Percentiles rank a stretch among this genome's conserved stretches.
These are phyloP conservation scores for Heterotilapia buettikoferi DNA, from an alignment of 2,113 vertebrate genomes.

Conservation along the genomic window DNA sequence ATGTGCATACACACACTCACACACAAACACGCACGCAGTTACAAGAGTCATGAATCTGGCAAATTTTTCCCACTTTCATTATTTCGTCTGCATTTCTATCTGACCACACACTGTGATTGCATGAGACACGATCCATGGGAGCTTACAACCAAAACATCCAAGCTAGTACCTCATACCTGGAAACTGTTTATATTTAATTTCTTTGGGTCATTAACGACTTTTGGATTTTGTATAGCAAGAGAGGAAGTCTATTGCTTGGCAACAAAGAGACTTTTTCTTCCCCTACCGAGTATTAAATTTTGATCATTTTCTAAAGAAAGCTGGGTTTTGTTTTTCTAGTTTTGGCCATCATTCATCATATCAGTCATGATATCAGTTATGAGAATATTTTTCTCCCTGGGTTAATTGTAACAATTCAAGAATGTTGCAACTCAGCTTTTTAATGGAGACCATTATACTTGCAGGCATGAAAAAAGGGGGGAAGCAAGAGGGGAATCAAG, in stretches of 20 bases:
- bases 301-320: neutral
- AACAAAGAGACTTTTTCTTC: neutral
- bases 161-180: slow-evolving; percentile 1
- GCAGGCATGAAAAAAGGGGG: neutral
- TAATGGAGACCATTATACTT: neutral
- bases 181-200: slow-evolving; percentile 23
- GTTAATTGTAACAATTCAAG: neutral
- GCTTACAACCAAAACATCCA: neutral
- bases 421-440: neutral
- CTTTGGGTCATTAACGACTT: neutral
- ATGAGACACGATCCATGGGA: slow-evolving; percentile 5
- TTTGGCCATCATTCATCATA: neutral
- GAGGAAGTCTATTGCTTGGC: slow-evolving; percentile 1
- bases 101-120: slow-evolving; percentile 28
- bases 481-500: neutral
- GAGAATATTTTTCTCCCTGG: neutral
- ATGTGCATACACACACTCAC: neutral
- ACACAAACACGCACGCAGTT: neutral
- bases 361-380: neutral
- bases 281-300: neutral
- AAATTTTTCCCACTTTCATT: neutral
- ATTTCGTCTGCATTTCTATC: slow-evolving; percentile 4
- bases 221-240: neutral
- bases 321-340: neutral
- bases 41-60: neutral